Conservation (phyloP, 2,888 invertebrate genomes). For the Buathra laborator region DNA sequence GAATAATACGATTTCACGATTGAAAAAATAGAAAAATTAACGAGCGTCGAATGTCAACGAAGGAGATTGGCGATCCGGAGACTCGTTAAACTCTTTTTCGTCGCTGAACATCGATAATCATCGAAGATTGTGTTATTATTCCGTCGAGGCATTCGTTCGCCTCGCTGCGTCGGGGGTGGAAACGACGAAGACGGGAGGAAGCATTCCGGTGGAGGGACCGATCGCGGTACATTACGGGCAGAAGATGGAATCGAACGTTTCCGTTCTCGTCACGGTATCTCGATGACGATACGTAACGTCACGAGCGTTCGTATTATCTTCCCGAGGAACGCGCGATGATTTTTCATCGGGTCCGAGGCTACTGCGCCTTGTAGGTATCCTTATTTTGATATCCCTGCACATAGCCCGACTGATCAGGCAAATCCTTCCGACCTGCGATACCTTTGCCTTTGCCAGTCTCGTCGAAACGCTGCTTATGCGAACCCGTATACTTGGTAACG, state of each 20-base stretch:
- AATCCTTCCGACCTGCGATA: conserved; percentile 92
- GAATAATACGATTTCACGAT: neutral
- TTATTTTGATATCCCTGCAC: conserved; percentile 95
- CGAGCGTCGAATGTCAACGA: neutral
- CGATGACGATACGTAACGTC: conserved; percentile 15
- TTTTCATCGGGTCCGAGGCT: conserved; percentile 35
- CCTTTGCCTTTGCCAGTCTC: conserved; percentile 94
- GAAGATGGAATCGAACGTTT: conserved; percentile 19
- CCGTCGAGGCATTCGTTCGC: conserved; percentile 18
- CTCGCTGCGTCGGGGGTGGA: neutral
- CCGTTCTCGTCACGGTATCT: conserved; percentile 11
- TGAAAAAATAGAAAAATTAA: neutral
- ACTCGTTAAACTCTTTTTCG: neutral
- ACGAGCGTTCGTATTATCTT: conserved; percentile 42
- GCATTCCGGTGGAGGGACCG: conserved; percentile 51
- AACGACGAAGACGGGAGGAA: conserved; percentile 55
- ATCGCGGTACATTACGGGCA: conserved; percentile 27
- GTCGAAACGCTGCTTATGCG: conserved; percentile 95
- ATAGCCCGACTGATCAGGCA: conserved; percentile 91
- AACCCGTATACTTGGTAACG: conserved; percentile 95
- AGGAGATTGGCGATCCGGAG: neutral
- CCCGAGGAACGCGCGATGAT: conserved; percentile 35
- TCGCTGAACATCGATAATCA: conserved; percentile 6
- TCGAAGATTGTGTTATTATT: conserved; percentile 25
- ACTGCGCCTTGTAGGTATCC: conserved; percentile 88